Evolutionary conservation across 2,797 vertebrate genomes (phyloP).

Genomic region (Hydrolagus colliei): DNA sequence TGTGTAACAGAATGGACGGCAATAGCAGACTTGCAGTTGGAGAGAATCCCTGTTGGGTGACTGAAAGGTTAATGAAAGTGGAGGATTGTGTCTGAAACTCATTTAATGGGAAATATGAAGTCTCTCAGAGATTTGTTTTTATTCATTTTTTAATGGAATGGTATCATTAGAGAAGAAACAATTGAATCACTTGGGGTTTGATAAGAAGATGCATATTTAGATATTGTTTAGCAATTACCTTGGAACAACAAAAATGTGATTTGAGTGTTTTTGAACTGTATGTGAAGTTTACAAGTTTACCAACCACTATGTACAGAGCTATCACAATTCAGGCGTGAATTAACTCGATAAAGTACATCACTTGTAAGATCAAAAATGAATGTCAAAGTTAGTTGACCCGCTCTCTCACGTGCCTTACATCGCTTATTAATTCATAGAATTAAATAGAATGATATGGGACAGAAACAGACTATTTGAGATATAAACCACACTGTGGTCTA

Average conservation of each 20-base stretch:
- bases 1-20: neutral
- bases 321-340: neutral
- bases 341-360: neutral
- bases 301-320: neutral
- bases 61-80: conserved; percentile 20
- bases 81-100: conserved; percentile 19
- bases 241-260: no score
- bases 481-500: no score
- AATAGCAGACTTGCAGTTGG: neutral
- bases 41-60: neutral
- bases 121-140: neutral
- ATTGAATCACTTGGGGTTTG: neutral
- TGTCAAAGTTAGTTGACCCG: no score
- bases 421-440: no score
- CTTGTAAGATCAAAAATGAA: neutral
- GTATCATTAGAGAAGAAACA: neutral
- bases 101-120: neutral
- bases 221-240: neutral
- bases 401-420: no score
- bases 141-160: neutral
- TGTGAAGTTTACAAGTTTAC: neutral
- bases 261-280: neutral
- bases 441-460: no score
- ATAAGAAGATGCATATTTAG: neutral
- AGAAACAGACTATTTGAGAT: no score